These are phyloP conservation scores for human DNA, from an alignment of 2,113 vertebrate genomes.

Conservation along the genomic window DNA sequence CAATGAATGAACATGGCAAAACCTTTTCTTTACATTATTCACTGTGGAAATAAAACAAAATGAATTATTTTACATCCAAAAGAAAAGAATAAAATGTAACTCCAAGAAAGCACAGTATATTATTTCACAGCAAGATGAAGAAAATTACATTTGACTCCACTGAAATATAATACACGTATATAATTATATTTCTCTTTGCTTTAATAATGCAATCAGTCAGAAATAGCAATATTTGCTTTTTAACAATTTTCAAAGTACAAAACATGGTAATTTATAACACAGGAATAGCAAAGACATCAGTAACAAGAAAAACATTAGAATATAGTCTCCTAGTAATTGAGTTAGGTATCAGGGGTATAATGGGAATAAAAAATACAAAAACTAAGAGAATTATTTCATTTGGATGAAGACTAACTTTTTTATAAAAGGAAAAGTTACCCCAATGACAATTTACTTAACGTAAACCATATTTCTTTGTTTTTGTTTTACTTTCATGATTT, in stretches of 20 bases:
- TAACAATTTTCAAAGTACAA: background rate
- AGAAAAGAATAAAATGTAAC: background rate
- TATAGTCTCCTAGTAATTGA: background rate
- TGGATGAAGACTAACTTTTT: background rate
- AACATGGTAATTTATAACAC: background rate
- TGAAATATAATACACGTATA: background rate
- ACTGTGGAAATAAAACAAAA: slow-evolving; percentile 44
- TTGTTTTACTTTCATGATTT: background rate
- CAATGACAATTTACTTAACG: background rate
- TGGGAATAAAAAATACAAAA: background rate
- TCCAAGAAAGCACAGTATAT: background rate
- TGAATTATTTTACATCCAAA: slow-evolving; percentile 32
- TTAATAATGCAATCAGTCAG: background rate
- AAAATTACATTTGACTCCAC: background rate
- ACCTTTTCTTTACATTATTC: background rate
- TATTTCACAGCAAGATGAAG: background rate
- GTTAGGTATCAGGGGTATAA: background rate
- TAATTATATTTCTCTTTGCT: background rate
- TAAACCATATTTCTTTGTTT: background rate
- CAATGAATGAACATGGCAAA: background rate
- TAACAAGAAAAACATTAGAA: background rate
- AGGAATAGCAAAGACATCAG: background rate
- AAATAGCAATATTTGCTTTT: slow-evolving; percentile 17
- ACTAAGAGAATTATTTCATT: background rate
- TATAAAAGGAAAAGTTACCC: background rate